Conservation (phyloP, 1,140 invertebrate genomes). For the Drosophila quadrilineata region DNA sequence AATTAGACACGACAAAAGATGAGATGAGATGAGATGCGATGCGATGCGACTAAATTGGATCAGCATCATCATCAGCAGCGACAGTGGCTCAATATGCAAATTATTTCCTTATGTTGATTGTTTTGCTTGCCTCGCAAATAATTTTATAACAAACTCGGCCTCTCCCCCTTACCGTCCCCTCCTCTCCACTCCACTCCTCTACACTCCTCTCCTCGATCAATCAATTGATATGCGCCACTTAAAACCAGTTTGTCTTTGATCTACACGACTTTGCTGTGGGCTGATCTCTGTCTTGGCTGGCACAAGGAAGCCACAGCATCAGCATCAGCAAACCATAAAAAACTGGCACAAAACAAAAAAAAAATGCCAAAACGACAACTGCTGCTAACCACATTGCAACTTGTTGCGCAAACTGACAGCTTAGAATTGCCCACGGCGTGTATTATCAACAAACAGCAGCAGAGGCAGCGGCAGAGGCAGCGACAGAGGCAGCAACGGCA, state of each 20-base stretch:
- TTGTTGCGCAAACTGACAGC: constrained; percentile 43
- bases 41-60: constrained; percentile 53
- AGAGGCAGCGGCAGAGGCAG: neutral
- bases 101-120: constrained; percentile 67
- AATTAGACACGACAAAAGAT: constrained; percentile 50
- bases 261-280: constrained; percentile 18
- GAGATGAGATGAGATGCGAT: neutral
- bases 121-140: constrained; percentile 43
- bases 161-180: too few relatives aligned
- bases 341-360: constrained; percentile 38
- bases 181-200: too few relatives aligned
- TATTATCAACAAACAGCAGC: constrained; percentile 36
- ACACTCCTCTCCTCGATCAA: too few relatives aligned
- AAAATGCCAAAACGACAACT: too few relatives aligned
- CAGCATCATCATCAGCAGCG: constrained; percentile 5
- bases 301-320: constrained; percentile 50
- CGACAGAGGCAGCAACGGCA: neutral
- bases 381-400: constrained; percentile 48
- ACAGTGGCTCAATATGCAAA: constrained; percentile 52
- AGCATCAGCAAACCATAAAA: constrained; percentile 10
- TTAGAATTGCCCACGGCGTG: constrained; percentile 51
- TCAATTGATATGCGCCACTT: too few relatives aligned
- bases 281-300: constrained; percentile 36
- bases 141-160: constrained; percentile 30
- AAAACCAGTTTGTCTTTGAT: constrained; percentile 33